These are phyloP conservation scores for Butastur rufipennis DNA, from an alignment of 2,113 vertebrate genomes.

Conservation along the genomic window DNA sequence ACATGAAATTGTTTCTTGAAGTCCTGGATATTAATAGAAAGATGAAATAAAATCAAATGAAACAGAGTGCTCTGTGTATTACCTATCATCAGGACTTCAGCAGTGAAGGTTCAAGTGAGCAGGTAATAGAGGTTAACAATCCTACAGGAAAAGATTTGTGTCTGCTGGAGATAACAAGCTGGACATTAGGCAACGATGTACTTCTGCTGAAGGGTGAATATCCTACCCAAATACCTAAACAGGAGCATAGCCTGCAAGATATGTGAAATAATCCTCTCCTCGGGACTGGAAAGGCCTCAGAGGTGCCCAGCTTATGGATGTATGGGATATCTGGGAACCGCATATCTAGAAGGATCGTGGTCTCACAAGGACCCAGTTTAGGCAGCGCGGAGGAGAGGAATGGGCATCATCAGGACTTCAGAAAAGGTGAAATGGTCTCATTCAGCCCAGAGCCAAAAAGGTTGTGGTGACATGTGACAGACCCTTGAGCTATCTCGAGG, in stretches of 20 bases:
- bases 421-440: not conserved
- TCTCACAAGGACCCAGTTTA: not conserved
- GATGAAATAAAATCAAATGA: not conserved
- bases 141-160: not conserved
- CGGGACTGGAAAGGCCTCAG: not conserved
- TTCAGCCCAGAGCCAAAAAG: not conserved
- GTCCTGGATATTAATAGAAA: not conserved
- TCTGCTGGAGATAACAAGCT: not conserved
- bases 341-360: not conserved
- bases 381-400: not conserved
- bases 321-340: fast-evolving
- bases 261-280: not conserved
- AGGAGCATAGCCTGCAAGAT: not conserved
- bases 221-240: not conserved
- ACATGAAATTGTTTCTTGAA: not conserved
- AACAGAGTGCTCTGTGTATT: not conserved
- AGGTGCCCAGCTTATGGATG: not conserved
- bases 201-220: not conserved
- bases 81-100: not conserved
- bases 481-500: not conserved
- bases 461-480: not conserved
- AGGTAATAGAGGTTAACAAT: not conserved
- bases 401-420: not conserved
- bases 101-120: not conserved
- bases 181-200: fast-evolving